phyloP scores from a whole-genome alignment of 2,888 invertebrate genomes.

The Dolichomitus sp. region DNA sequence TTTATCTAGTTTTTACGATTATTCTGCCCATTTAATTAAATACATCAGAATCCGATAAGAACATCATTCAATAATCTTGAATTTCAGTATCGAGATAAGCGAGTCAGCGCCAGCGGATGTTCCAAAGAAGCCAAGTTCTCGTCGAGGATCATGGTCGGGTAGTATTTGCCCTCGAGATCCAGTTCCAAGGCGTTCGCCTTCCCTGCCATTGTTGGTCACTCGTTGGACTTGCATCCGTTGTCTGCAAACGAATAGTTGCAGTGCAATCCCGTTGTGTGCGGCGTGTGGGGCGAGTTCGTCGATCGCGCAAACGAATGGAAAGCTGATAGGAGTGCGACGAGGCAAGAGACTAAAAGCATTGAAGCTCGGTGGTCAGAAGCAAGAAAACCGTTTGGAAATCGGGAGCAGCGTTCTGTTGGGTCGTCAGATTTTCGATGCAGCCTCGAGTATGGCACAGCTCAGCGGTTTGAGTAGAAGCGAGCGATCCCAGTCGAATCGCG shows the following conservation, averaged over 20 bases:
- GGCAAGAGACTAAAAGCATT: slow-evolving; percentile 81
- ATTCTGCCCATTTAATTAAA: not conserved
- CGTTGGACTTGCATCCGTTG: slow-evolving; percentile 92
- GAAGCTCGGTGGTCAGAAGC: slow-evolving; percentile 71
- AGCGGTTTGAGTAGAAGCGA: slow-evolving; percentile 81
- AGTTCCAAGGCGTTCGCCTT: slow-evolving; percentile 77
- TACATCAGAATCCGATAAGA: not conserved
- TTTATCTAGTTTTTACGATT: not conserved
- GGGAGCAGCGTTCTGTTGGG: slow-evolving; percentile 76
- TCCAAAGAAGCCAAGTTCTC: slow-evolving; percentile 66
- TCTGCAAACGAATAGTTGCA: slow-evolving; percentile 90
- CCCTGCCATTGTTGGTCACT: slow-evolving; percentile 81
- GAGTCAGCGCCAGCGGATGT: slow-evolving; percentile 66
- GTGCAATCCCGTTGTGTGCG: slow-evolving; percentile 90
- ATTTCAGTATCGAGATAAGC: slow-evolving; percentile 72
- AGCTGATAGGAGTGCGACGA: slow-evolving; percentile 82
- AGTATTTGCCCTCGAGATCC: slow-evolving; percentile 65
- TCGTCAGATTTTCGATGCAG: slow-evolving; percentile 76
- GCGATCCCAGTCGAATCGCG: slow-evolving; percentile 76
- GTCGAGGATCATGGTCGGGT: slow-evolving; percentile 81
- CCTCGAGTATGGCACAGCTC: slow-evolving; percentile 82
- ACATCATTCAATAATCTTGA: not conserved
- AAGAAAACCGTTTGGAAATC: slow-evolving; percentile 73
- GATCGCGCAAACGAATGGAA: slow-evolving; percentile 80
- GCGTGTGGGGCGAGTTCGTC: slow-evolving; percentile 89